Evolutionary conservation across 2,113 vertebrate species (phyloP).

Genomic region (Tetrax tetrax): DNA sequence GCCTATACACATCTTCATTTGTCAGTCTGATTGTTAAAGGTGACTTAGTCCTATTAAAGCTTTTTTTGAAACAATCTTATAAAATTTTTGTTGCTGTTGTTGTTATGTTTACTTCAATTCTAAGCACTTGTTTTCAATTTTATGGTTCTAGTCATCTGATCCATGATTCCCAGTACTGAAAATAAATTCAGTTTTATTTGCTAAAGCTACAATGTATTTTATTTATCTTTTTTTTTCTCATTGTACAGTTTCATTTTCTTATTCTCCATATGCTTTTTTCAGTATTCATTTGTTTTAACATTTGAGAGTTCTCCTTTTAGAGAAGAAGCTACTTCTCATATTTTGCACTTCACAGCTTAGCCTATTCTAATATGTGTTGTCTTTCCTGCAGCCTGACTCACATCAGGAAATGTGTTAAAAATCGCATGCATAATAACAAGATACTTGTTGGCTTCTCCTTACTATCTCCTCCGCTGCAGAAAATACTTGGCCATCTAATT

Average conservation of each 20-base stretch:
- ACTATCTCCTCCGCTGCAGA: background rate
- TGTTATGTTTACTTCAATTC: background rate
- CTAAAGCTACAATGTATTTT: background rate
- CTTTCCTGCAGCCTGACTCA: background rate
- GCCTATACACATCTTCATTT: background rate
- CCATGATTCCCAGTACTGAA: background rate
- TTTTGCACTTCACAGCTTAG: background rate
- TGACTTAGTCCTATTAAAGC: background rate
- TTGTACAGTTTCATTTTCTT: background rate
- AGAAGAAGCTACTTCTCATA: background rate
- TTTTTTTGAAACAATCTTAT: background rate
- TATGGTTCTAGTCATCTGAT: background rate
- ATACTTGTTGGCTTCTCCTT: background rate
- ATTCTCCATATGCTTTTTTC: background rate
- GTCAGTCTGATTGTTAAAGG: background rate
- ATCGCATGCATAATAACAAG: accelerated
- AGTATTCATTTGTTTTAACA: background rate
- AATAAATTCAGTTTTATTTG: background rate
- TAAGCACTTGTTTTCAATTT: background rate
- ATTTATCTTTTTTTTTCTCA: background rate
- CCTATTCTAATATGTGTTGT: background rate
- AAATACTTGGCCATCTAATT: background rate
- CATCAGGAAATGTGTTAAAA: background rate
- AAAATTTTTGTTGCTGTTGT: background rate
- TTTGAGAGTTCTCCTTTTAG: background rate